Percentiles rank a stretch among this genome's conserved stretches.
Evolutionary conservation across 23 tunicate species (phyloP).

Genomic region (Trididemnum nubilum): DNA sequence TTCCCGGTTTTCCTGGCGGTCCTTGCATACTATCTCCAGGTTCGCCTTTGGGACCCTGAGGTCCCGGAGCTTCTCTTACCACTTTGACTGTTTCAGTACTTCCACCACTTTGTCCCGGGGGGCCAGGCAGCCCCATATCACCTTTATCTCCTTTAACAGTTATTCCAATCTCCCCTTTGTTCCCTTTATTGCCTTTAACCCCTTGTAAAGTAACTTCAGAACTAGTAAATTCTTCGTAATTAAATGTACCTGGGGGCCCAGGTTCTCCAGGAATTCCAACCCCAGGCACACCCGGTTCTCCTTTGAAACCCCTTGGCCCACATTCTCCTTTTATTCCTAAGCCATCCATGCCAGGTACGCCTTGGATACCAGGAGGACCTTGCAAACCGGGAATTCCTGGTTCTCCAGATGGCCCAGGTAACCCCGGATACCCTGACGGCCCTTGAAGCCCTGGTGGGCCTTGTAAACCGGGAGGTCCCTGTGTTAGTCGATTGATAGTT

Average conservation of each 20-base stretch:
- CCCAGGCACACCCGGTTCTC: constrained; percentile 76
- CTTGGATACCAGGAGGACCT: constrained; percentile 84
- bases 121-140: constrained; percentile 65
- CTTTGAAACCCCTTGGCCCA: constrained; percentile 88
- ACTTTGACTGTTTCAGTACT: constrained; percentile 50
- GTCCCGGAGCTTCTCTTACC: constrained; percentile 63
- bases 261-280: constrained; percentile 69
- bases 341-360: constrained; percentile 54
- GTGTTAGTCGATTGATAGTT: constrained; percentile 48
- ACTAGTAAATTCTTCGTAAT: neutral
- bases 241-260: constrained; percentile 60
- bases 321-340: constrained; percentile 80
- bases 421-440: constrained; percentile 88
- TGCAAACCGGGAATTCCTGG: constrained; percentile 87
- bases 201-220: neutral
- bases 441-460: constrained; percentile 92
- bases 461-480: constrained; percentile 79
- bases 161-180: constrained; percentile 16
- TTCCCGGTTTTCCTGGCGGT: constrained; percentile 61
- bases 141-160: constrained; percentile 67
- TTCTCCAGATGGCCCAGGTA: constrained; percentile 94
- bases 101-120: constrained; percentile 63
- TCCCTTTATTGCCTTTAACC: constrained; percentile 38
- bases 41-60: constrained; percentile 75
- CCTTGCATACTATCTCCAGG: constrained; percentile 39